Evolutionary conservation across 2,888 invertebrate species (phyloP).

Genomic region (Polylopha cassiicola): DNA sequence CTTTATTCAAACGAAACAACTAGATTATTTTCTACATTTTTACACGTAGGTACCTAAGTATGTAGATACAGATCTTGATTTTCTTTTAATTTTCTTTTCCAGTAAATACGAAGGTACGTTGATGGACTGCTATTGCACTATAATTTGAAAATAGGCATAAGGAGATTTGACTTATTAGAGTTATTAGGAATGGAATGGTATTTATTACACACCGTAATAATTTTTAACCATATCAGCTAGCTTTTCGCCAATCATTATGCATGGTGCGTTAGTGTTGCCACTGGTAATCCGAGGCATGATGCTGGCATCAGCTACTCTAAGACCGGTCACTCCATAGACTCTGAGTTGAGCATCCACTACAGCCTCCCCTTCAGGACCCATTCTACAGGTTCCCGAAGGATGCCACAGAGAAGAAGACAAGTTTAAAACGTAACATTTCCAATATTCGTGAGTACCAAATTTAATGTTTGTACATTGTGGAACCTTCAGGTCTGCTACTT

Average conservation of each 20-base stretch:
- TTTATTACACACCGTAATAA: neutral
- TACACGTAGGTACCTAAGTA: too few species aligned
- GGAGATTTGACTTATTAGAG: too few species aligned
- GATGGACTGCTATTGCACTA: too few species aligned
- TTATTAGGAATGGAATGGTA: too few species aligned
- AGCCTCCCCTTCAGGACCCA: slow-evolving; percentile 25
- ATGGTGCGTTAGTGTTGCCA: slow-evolving; percentile 84
- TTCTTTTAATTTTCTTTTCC: too few species aligned
- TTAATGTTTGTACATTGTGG: slow-evolving; percentile 34
- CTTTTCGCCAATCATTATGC: slow-evolving; percentile 84
- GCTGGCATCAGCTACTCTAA: slow-evolving; percentile 83
- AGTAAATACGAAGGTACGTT: too few species aligned
- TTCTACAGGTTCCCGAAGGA: slow-evolving; percentile 31
- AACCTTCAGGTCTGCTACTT: slow-evolving; percentile 33
- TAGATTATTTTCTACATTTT: too few species aligned
- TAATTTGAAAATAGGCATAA: too few species aligned
- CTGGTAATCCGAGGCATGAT: slow-evolving; percentile 85
- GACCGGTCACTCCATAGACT: slow-evolving; percentile 33
- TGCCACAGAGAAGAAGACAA: slow-evolving; percentile 24
- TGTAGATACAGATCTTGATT: too few species aligned
- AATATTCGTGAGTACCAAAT: slow-evolving; percentile 24
- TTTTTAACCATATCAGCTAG: slow-evolving; percentile 13
- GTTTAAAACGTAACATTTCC: slow-evolving; percentile 28
- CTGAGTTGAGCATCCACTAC: slow-evolving; percentile 29
- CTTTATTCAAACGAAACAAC: too few species aligned